phyloP scores from a whole-genome alignment of 2,113 vertebrate genomes.

The Verasper variegatus region DNA sequence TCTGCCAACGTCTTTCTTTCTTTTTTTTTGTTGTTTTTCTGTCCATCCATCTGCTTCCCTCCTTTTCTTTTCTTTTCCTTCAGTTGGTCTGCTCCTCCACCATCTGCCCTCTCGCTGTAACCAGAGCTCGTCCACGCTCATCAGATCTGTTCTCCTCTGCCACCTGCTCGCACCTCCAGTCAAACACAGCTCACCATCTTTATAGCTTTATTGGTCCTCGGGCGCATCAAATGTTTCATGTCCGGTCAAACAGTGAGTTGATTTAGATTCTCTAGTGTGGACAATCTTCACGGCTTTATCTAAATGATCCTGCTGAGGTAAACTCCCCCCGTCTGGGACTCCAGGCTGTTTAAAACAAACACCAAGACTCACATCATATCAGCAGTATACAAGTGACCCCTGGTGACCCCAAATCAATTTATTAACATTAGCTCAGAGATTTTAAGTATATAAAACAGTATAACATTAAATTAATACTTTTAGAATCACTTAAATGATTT shows the following conservation, averaged over 20 bases:
- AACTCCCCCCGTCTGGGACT: conserved; percentile 15
- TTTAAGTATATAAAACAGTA: too few relatives aligned
- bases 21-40: not conserved
- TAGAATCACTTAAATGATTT: too few relatives aligned
- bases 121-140: conserved; percentile 19
- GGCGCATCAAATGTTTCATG: not conserved
- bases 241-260: not conserved
- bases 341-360: not conserved
- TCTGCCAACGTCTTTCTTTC: not conserved
- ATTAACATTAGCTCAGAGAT: too few relatives aligned
- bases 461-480: too few relatives aligned
- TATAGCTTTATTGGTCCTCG: not conserved
- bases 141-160: not conserved
- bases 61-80: not conserved
- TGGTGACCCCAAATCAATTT: too few relatives aligned
- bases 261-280: not conserved
- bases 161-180: conserved; percentile 20
- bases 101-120: conserved; percentile 47
- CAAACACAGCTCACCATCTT: not conserved
- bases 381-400: too few relatives aligned
- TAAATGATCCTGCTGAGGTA: not conserved
- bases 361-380: not conserved
- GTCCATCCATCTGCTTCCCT: not conserved
- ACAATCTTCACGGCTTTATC: not conserved
- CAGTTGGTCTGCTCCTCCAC: conserved; percentile 8